phyloP scores from a whole-genome alignment of 2,797 vertebrate species.

The Gymnoscopelus microlampas region DNA sequence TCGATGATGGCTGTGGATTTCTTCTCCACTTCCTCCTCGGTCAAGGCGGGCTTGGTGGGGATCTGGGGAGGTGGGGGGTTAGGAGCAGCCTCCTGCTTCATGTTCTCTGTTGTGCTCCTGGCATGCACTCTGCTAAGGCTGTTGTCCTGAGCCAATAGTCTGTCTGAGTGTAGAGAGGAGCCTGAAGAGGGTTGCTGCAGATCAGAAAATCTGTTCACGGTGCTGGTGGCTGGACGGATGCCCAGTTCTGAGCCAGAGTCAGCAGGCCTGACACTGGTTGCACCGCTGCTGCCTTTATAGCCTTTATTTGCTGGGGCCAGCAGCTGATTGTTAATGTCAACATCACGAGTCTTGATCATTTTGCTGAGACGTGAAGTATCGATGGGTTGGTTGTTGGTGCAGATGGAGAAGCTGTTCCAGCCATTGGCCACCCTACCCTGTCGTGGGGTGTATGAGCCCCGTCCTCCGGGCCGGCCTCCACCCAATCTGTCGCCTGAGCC shows the following conservation, averaged over 20 bases:
- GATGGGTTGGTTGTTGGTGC: constrained; percentile 84
- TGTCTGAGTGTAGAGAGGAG: constrained; percentile 83
- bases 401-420: constrained; percentile 98
- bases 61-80: constrained; percentile 72
- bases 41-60: constrained; percentile 80
- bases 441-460: constrained; percentile 71
- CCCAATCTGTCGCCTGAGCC: too few species aligned
- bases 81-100: constrained; percentile 81
- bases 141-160: constrained; percentile 84
- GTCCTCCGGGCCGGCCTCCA: constrained; percentile 72
- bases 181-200: constrained; percentile 75
- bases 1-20: constrained; percentile 96
- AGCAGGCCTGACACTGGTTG: constrained; percentile 86
- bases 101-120: constrained; percentile 78
- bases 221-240: constrained; percentile 87
- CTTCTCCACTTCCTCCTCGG: constrained; percentile 91
- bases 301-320: constrained; percentile 94
- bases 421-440: constrained; percentile 82
- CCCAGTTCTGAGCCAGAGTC: constrained; percentile 77
- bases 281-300: constrained; percentile 96
- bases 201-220: constrained; percentile 81
- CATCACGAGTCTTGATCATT: constrained; percentile 95
- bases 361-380: constrained; percentile 61
- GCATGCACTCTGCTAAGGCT: constrained; percentile 52
- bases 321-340: constrained; percentile 94